Conservation (phyloP, 2,888 invertebrate genomes). For the Hyposoter didymator region DNA sequence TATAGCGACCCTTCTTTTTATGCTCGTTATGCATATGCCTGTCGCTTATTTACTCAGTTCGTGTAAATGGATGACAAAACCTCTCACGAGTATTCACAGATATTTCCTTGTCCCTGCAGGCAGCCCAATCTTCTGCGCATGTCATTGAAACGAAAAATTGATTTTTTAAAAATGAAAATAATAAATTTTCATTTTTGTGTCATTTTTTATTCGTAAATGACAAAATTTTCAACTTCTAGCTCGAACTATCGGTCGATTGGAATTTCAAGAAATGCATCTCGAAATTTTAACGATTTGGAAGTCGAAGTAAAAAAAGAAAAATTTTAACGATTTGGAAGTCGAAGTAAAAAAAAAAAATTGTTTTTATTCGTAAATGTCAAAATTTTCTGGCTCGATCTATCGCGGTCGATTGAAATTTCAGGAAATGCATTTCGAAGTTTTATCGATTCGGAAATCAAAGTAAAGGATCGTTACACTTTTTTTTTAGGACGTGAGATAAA, state of each 20-base stretch:
- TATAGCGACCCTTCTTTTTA: conserved; percentile 41
- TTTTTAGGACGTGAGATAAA: not conserved
- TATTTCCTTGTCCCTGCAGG: conserved; percentile 5
- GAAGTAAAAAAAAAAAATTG: not conserved
- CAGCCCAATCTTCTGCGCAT: not conserved
- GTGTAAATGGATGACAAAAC: conserved; percentile 38
- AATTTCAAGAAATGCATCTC: not conserved
- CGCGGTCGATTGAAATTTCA: not conserved
- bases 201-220: not conserved
- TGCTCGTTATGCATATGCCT: not conserved
- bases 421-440: not conserved
- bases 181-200: not conserved
- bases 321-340: not conserved
- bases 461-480: not conserved
- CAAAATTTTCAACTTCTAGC: not conserved
- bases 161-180: not conserved
- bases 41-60: not conserved
- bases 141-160: not conserved
- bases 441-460: not conserved
- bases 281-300: not conserved
- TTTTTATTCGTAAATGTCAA: not conserved
- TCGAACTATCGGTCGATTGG: not conserved
- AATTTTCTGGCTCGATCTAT: not conserved
- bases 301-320: not conserved
- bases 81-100: conserved; percentile 22